A percentile compares a stretch with the other conserved stretches of the same genome.
Conservation (phyloP, 2,888 invertebrate genomes). For the Hoplodrina ambigua region DNA sequence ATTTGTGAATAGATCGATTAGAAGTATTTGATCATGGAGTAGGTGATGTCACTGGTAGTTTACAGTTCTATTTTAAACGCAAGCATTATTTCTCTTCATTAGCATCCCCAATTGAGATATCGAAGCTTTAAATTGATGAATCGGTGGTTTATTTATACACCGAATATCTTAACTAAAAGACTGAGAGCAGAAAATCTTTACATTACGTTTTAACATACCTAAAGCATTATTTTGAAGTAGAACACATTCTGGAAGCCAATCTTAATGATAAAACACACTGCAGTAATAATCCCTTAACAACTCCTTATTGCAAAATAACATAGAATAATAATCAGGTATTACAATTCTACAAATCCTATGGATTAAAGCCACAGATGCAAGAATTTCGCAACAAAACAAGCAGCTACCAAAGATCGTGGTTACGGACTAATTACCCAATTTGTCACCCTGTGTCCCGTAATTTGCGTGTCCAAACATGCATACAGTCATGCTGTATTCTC, state of each 20-base stretch:
- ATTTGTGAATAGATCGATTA: constrained; percentile 58
- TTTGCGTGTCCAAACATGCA: constrained; percentile 65
- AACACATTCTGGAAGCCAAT: constrained; percentile 1
- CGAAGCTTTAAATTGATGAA: background rate
- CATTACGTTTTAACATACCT: too few relatives aligned
- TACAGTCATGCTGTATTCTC: constrained; percentile 69
- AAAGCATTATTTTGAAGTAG: constrained; percentile 8
- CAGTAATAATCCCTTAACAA: constrained; percentile 39
- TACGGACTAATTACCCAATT: constrained; percentile 80
- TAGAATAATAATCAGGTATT: constrained; percentile 15
- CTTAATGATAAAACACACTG: constrained; percentile 5
- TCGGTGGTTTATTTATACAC: background rate
- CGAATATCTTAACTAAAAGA: background rate
- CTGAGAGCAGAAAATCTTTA: too few relatives aligned
- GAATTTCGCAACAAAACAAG: constrained; percentile 54
- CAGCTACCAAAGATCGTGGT: constrained; percentile 69
- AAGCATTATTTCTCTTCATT: background rate
- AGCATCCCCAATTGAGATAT: too few relatives aligned
- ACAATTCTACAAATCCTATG: constrained; percentile 36
- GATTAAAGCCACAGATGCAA: constrained; percentile 46
- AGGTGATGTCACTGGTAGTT: background rate
- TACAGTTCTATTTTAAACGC: background rate
- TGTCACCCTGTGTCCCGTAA: constrained; percentile 75
- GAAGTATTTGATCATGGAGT: constrained; percentile 44
- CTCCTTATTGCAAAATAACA: constrained; percentile 19